Evolutionary conservation across 1,140 invertebrate species (phyloP).

Genomic region (Halesus radiatus): DNA sequence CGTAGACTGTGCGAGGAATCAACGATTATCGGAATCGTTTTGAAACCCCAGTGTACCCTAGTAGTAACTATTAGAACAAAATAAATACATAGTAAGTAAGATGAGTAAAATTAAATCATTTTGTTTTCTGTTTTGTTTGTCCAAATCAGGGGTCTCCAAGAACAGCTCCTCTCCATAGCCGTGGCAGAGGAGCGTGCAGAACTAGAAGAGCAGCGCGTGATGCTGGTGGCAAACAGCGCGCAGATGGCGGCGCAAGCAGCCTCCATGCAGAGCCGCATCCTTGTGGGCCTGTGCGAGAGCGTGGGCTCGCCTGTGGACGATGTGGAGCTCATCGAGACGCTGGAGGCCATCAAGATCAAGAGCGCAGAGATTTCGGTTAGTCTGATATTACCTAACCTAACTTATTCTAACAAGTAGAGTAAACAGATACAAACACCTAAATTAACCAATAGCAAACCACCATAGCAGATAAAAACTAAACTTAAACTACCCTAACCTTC

Average conservation of each 20-base stretch:
- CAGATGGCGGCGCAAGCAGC: conserved; percentile 85
- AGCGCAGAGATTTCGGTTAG: conserved; percentile 81
- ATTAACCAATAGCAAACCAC: too few relatives aligned
- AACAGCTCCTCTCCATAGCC: conserved; percentile 91
- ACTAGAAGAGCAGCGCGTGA: conserved; percentile 87
- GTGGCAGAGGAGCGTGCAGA: conserved; percentile 92
- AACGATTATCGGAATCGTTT: too few relatives aligned
- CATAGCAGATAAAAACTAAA: too few relatives aligned
- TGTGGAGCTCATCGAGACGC: conserved; percentile 86
- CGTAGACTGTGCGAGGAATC: too few relatives aligned
- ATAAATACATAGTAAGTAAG: too few relatives aligned
- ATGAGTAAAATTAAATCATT: too few relatives aligned
- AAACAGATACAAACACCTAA: too few relatives aligned
- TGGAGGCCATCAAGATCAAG: conserved; percentile 88
- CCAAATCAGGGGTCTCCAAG: conserved; percentile 81
- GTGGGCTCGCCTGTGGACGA: conserved; percentile 92
- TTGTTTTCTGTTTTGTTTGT: too few relatives aligned
- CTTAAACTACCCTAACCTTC: too few relatives aligned
- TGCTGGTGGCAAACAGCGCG: conserved; percentile 87
- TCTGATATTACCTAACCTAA: conserved; percentile 28
- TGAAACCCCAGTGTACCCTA: too few relatives aligned
- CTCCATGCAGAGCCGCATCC: conserved; percentile 90
- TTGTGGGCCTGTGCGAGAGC: conserved; percentile 85
- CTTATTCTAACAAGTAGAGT: too few relatives aligned
- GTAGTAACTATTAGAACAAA: too few relatives aligned